phyloP scores from a whole-genome alignment of 2,797 vertebrate genomes.

The Pseudomugil tenellus region DNA sequence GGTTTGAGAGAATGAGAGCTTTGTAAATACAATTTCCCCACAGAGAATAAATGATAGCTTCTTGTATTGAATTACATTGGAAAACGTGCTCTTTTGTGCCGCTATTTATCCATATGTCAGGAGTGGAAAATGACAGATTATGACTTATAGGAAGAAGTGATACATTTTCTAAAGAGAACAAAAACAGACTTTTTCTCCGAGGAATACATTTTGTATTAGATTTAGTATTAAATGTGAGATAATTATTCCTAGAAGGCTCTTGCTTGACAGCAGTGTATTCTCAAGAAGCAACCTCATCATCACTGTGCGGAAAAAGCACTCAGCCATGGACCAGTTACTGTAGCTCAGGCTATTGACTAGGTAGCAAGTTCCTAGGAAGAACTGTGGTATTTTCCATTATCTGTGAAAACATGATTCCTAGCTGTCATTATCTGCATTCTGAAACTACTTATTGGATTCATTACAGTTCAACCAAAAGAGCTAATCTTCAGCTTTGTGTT shows the following conservation, averaged over 20 bases:
- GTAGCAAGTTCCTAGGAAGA: slow-evolving; percentile 60
- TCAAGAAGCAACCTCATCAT: slow-evolving; percentile 61
- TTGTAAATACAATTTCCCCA: slow-evolving; percentile 48
- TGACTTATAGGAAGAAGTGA: slow-evolving; percentile 4
- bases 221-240: slow-evolving; percentile 35
- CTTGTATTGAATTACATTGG: slow-evolving; percentile 44
- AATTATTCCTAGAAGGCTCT: slow-evolving; percentile 45
- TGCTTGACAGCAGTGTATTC: slow-evolving; percentile 49
- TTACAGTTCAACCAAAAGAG: slow-evolving; percentile 9
- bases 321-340: slow-evolving; percentile 64
- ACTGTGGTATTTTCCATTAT: slow-evolving; percentile 55
- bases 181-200: slow-evolving; percentile 24
- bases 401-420: slow-evolving; percentile 35
- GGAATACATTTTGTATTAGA: slow-evolving; percentile 35
- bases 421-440: slow-evolving; percentile 24
- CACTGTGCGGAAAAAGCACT: slow-evolving; percentile 69
- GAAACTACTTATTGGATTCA: slow-evolving; percentile 9
- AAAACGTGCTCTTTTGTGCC: slow-evolving; percentile 24
- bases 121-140: slow-evolving; percentile 5
- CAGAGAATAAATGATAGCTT: slow-evolving; percentile 54
- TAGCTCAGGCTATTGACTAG: slow-evolving; percentile 42
- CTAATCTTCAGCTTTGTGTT: slow-evolving; percentile 2
- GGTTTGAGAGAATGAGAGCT: slow-evolving; percentile 55
- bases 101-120: slow-evolving; percentile 17
- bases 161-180: slow-evolving; percentile 19